Evolutionary conservation across 2,888 invertebrate species (phyloP).

Genomic region (Agrotis exclamationis): DNA sequence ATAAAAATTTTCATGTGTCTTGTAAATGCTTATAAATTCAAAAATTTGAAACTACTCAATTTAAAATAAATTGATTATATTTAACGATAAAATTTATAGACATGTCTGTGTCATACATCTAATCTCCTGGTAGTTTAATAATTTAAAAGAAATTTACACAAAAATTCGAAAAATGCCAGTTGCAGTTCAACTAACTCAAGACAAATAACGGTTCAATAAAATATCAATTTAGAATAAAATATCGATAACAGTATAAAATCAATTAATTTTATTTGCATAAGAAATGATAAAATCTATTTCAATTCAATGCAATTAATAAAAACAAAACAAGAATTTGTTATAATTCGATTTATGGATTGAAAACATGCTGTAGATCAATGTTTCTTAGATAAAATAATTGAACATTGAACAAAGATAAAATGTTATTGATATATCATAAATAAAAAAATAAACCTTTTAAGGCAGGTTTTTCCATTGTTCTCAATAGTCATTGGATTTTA

Average conservation of each 20-base stretch:
- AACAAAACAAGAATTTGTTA: conserved; percentile 16
- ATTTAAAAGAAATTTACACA: conserved; percentile 11
- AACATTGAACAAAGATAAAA: not conserved
- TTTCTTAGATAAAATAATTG: conserved; percentile 7
- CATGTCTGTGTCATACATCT: too few relatives aligned
- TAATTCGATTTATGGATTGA: conserved; percentile 19
- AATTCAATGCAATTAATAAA: conserved; percentile 31
- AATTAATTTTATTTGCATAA: conserved; percentile 44
- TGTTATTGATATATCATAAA: not conserved
- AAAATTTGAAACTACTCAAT: not conserved
- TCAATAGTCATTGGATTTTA: conserved; percentile 33
- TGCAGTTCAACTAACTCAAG: conserved; percentile 3
- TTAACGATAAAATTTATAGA: not conserved
- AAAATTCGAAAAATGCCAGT: conserved; percentile 18
- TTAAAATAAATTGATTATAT: not conserved
- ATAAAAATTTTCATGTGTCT: not conserved
- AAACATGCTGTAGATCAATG: conserved; percentile 18
- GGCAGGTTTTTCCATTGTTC: conserved; percentile 20
- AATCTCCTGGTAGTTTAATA: not conserved
- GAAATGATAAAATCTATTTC: conserved; percentile 24
- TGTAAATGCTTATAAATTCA: not conserved
- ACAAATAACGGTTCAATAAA: conserved; percentile 37
- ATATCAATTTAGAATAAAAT: conserved; percentile 15
- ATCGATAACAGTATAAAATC: conserved; percentile 12
- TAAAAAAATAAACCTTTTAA: not conserved